Base-by-base conservation (phyloP, 2,888 invertebrate species). In the Drosophila macrospina region DNA sequence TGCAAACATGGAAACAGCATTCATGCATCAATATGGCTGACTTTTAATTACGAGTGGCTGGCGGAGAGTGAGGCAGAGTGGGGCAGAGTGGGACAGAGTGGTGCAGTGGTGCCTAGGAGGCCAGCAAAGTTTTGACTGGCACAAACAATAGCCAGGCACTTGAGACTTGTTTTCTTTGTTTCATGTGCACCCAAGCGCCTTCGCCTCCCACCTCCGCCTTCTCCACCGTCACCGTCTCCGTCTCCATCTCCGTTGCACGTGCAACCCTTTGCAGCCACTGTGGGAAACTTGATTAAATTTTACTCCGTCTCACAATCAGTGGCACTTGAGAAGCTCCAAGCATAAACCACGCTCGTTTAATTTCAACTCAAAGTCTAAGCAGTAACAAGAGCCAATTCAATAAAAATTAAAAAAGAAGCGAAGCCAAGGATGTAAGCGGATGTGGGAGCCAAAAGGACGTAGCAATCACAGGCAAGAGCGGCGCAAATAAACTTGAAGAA, bases 261-360 rank as follows among this genome's bases (percentile, higher is more conserved):
- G 74, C 76, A 74, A 76, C 72, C 72, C 74, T 74, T 62, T 15
- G 36, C 16, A 39, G 64, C 24, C 47, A 47, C 39, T n/a, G 54
- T 41, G 50, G 45, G 16, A 70, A 86, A 84, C 84, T 84, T 84
- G 84, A 84, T 84, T 84, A 84, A 87, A 84, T 87, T 87, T 87
- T 78, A 82, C 86, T 77, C 84, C 60, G 69, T 62, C 63, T 66
- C 63, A 71, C 73, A 64, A 67, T 65, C 79, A 68, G 79, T 67
- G 75, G 76, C 80, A 80, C 80, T 77, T 71, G 67, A 69, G 74
- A 54, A 70, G 63, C 71, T 74, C 57, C 65, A 73, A 78, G 80
- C 88, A 86, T 84, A 86, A 88, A 86, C 83, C 88, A 86, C 82
- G 88, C 86, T 88, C 86, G 86, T 86, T 84, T 84, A 84, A 84